Percentiles rank a stretch among this genome's conserved stretches.
Evolutionary conservation across 2,888 invertebrate species (phyloP).

Genomic region (Apamea anceps): DNA sequence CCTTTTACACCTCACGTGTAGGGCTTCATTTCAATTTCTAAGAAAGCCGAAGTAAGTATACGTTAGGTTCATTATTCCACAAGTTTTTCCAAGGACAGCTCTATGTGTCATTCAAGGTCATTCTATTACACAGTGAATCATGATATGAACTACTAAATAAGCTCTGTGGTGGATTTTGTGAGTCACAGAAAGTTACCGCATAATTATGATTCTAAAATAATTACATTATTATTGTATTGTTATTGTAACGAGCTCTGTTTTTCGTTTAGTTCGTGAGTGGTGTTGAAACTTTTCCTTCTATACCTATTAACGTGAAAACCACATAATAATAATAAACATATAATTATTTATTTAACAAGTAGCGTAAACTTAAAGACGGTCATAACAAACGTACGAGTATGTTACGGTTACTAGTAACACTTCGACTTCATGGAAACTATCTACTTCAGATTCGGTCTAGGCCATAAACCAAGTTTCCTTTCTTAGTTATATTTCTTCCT

Average conservation of each 20-base stretch:
- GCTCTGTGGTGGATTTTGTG: constrained; percentile 13
- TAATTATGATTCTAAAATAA: constrained; percentile 35
- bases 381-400: constrained; percentile 18
- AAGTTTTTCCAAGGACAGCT: constrained; percentile 40
- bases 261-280: constrained; percentile 5
- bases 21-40: constrained; percentile 50
- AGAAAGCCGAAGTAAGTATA: constrained; percentile 31
- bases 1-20: constrained; percentile 21
- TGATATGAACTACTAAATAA: constrained; percentile 13
- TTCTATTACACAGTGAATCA: constrained; percentile 33
- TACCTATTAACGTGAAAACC: constrained; percentile 8
- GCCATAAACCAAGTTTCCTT: background rate
- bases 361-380: constrained; percentile 8
- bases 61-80: constrained; percentile 36
- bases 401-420: constrained; percentile 12
- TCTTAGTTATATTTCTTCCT: too few species aligned
- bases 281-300: constrained; percentile 34
- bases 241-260: constrained; percentile 34
- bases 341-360: constrained; percentile 35
- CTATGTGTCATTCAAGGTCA: constrained; percentile 41
- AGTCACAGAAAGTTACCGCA: constrained; percentile 41
- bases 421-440: background rate
- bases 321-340: constrained; percentile 37
- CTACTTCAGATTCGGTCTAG: background rate
- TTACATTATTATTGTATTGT: constrained; percentile 23